These are phyloP conservation scores for Muscidifurax raptorellus DNA, from an alignment of 1,140 invertebrate genomes.

Conservation along the genomic window DNA sequence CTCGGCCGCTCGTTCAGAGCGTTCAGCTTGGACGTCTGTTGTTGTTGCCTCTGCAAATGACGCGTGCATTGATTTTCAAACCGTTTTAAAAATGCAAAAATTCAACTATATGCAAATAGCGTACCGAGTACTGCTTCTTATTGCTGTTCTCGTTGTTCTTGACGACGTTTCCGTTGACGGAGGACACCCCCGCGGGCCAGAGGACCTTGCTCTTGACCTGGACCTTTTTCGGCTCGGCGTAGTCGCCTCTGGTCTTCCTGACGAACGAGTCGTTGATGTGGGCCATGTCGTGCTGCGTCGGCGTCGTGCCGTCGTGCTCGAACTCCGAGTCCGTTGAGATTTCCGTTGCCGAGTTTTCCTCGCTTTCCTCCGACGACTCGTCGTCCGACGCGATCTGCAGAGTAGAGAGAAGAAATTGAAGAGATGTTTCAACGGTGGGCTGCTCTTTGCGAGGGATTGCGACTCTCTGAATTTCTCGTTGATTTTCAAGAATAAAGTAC, in stretches of 20 bases:
- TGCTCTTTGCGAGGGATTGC: background rate
- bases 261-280: slow-evolving; percentile 80
- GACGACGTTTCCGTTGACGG: slow-evolving; percentile 65
- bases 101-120: background rate
- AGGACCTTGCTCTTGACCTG: slow-evolving; percentile 76
- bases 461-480: slow-evolving; percentile 36
- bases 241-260: slow-evolving; percentile 74
- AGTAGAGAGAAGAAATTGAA: background rate
- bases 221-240: slow-evolving; percentile 77
- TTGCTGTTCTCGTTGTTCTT: slow-evolving; percentile 45
- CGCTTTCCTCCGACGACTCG: slow-evolving; percentile 79
- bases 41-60: slow-evolving; percentile 40
- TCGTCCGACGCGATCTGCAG: slow-evolving; percentile 83
- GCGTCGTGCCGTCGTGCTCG: slow-evolving; percentile 86
- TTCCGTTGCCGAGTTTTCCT: slow-evolving; percentile 90
- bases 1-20: slow-evolving; percentile 55
- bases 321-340: slow-evolving; percentile 95
- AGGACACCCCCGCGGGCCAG: slow-evolving; percentile 57
- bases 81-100: too few species aligned
- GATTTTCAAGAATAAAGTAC: background rate
- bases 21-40: slow-evolving; percentile 74
- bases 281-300: slow-evolving; percentile 80
- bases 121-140: slow-evolving; percentile 6
- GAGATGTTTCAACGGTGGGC: background rate
- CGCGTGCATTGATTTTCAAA: background rate